Percentiles rank a stretch among this genome's conserved stretches.
These are phyloP conservation scores for Bombus confusus DNA, from an alignment of 1,140 invertebrate genomes.

Conservation along the genomic window DNA sequence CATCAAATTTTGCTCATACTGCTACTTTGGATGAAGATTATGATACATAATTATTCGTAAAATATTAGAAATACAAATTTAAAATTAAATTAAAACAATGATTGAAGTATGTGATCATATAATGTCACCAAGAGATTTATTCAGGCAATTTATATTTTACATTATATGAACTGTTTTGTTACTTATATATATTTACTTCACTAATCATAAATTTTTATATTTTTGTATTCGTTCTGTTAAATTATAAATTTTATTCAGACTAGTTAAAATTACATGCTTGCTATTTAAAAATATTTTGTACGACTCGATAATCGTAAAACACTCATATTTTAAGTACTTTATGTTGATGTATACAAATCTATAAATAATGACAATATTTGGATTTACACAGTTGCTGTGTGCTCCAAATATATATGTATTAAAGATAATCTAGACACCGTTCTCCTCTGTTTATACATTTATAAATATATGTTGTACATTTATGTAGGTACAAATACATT, in stretches of 20 bases:
- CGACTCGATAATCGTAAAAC: background rate
- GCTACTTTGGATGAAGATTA: conserved; percentile 81
- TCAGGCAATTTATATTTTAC: conserved; percentile 17
- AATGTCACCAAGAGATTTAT: background rate
- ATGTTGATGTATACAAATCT: conserved; percentile 22
- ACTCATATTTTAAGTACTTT: conserved; percentile 26
- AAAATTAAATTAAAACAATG: conserved; percentile 11
- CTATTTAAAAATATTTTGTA: conserved; percentile 34
- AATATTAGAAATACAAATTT: conserved; percentile 41
- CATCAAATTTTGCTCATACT: conserved; percentile 75
- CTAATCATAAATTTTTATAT: conserved; percentile 42
- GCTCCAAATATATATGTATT: background rate
- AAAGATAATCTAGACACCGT: background rate
- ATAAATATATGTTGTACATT: conserved; percentile 19
- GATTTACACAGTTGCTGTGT: background rate
- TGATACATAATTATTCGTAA: conserved; percentile 76
- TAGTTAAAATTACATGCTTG: conserved; percentile 28
- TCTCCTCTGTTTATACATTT: conserved; percentile 16
- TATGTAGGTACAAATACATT: conserved; percentile 31
- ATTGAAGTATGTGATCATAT: background rate
- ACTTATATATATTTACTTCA: conserved; percentile 18
- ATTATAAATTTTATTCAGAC: conserved; percentile 11
- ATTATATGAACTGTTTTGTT: conserved; percentile 32
- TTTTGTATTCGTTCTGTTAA: conserved; percentile 44
- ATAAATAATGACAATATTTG: conserved; percentile 21